A percentile compares a stretch with the other conserved stretches of the same genome.
phyloP scores from a whole-genome alignment of 2,888 invertebrate genomes.

The Liodrosophila aerea region DNA sequence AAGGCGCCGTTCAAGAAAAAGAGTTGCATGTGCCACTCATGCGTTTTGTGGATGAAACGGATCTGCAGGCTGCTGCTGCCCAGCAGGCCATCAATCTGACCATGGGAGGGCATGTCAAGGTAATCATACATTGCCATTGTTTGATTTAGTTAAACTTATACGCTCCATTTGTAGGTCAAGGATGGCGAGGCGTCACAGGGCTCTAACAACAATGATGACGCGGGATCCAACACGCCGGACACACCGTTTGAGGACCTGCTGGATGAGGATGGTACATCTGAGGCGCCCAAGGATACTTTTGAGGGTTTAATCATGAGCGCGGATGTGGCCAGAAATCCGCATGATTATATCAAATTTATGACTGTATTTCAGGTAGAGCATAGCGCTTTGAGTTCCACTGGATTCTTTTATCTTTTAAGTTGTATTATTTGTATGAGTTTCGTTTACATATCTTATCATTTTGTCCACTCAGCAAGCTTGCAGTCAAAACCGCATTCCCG shows the following conservation, averaged over 20 bases:
- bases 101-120: slow-evolving; percentile 28
- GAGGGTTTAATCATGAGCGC: slow-evolving; percentile 80
- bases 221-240: slow-evolving; percentile 46
- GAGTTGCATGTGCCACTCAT: slow-evolving; percentile 79
- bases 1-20: slow-evolving; percentile 78
- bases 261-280: slow-evolving; percentile 38
- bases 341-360: slow-evolving; percentile 81
- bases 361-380: slow-evolving; percentile 79
- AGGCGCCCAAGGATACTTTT: slow-evolving; percentile 57
- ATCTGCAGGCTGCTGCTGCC: slow-evolving; percentile 76
- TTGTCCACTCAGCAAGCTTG: slow-evolving; percentile 79
- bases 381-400: neutral
- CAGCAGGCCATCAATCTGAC: slow-evolving; percentile 70
- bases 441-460: slow-evolving; percentile 41
- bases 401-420: no score
- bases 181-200: slow-evolving; percentile 2
- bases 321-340: slow-evolving; percentile 78
- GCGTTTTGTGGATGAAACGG: slow-evolving; percentile 76
- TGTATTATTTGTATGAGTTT: slow-evolving; percentile 32
- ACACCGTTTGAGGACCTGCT: slow-evolving; percentile 49
- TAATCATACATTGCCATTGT: no score
- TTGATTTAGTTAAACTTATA: no score
- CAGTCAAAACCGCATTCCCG: slow-evolving; percentile 77
- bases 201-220: slow-evolving; percentile 32
- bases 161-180: slow-evolving; percentile 15